Base-by-base conservation (phyloP, 2,113 vertebrate genomes). In the Aspiorhynchus laticeps region DNA sequence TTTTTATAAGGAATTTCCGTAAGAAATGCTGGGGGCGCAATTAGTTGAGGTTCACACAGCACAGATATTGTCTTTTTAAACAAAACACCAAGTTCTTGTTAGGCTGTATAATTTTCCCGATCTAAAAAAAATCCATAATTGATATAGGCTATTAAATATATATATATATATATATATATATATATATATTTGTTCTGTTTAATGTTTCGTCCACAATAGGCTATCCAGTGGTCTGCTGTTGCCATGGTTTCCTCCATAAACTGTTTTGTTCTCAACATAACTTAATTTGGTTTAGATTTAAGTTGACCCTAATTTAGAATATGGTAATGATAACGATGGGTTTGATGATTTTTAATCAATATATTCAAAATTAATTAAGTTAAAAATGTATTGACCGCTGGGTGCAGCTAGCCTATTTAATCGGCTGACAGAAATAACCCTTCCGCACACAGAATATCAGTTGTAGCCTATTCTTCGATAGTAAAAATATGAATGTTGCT, bases 181-280 rank as follows among this genome's bases (percentile, higher is more conserved):
- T n/a, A n/a, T n/a, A n/a, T n/a, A n/a, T n/a, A 7, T 31, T 33
- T 38, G 19, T 8, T 71, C 3, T 24, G 67, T 38, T 9, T 5
- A 24, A 38, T 38, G 31, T 36, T 71, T 71, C 17, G 7, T 71
- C 5, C 8, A 36, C 19, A 63, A 63, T 63, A 10, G 59, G 17
- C 11, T 5, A 11, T 65, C 5, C 24, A 28, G 26, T 15, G 63
- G 36, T 11, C 33, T 38, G 8, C 8, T 73, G 69, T 73, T 73
- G 36, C 36, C 36, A 73, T 73, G 65, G 65, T 69, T 33, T 73
- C 69, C 69, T 73, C 69, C 69, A 69, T 7, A 69, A 24, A 38
- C 19, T 36, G 19, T 71, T 38, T 38, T 14, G 33, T 69, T 33
- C 26, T 28, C 1, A 2, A 33, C 31, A 6, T 12, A 28, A 17